Base-by-base conservation (phyloP, 1,140 invertebrate species). In the Macrobrachium rosenbergii region DNA sequence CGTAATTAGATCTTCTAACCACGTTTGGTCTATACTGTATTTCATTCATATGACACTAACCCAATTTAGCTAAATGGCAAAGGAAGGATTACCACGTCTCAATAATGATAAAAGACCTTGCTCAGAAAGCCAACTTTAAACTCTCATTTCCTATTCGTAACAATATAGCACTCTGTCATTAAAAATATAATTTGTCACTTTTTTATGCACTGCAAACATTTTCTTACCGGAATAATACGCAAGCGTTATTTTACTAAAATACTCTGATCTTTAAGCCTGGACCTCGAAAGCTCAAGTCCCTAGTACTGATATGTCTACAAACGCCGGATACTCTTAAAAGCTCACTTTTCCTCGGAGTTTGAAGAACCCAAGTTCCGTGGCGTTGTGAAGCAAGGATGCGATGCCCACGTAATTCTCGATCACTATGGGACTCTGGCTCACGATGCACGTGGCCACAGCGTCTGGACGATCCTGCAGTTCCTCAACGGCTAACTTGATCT, bases 261-360 rank as follows among this genome's bases (percentile, higher is more conserved):
- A 52, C 12, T 52, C 52, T 52, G 52, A 52, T 52, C 52, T 52
- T 37, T 52, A 52, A 52, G 52, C 52, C 52, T 52, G 52, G 52
- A 52, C 52, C 6, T 52, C 12, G 52, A 52, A 12, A 12, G 52
- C 12, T 52, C 7, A 10, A 52, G 52, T 52, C 52, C 52, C 52
- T 52, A 52, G 8, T 0, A 52, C 7, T 52, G 52, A 52, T 52
- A 52, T 28, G 23, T 62, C 69, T 60, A 72, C 73, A 78, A 28
- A 76, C 72, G 72, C 72, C 62, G 23, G 60, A 83, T 23, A 59
- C 37, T 62, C 73, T 94, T 94, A 97, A 91, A 97, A 97, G 91
- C 96, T 96, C 90, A 97, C 94, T 92, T 96, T 96, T 77, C 96
- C 96, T 88, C 96, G 93, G 67, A 96, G 95, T 92, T 96, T 96